Evolutionary conservation across 2,888 invertebrate genomes (phyloP), one percentile per base, ranked within the genome.

Genomic region (Odontomyia ornata): DNA sequence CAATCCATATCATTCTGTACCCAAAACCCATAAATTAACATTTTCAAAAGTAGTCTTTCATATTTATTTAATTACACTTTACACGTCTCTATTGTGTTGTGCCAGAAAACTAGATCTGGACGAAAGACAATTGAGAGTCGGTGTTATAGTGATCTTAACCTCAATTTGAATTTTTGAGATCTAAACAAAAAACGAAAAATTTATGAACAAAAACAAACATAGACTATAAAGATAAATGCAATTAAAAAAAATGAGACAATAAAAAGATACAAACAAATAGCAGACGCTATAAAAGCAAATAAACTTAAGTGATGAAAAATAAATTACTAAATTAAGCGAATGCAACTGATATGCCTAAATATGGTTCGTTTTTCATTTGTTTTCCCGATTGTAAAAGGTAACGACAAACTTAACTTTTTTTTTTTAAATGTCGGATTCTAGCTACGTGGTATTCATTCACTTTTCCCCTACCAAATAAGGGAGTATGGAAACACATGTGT

Each of bases 101-200:
- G n/a, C 36, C 11, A 30, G 65, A 65, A 62, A 65, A 36, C 28
- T 36, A 60, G 11, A 65, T 9, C 27, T 28, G n/a, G 65, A 1
- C 25, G 36, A 65, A 28, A 5, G 3, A 36, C 36, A 36, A 36
- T 36, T 65, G 36, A 52, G 52, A 46, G 3, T n/a, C n/a, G n/a
- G 13, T 46, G 27, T 64, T 47, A 23, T 25, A 25, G 15, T 69
- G 69, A 69, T 69, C 69, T 69, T 69, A 69, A 69, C 69, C 69
- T 30, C 69, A 69, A 47, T 69, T 69, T 7, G 23, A 18, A n/a
- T 69, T 36, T 65, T 65, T 36, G 52, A 13, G 18, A 13, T 4
- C 52, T 3, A 27, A 21, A 69, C 47, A 47, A 25, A 46, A 23
- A 30, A 4, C 69, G 18, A 28, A 62, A 62, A 25, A 15, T 25